These are phyloP conservation scores for Diadema setosum DNA, from an alignment of 35 echinoderm and acorn worm species.

Conservation along the genomic window DNA sequence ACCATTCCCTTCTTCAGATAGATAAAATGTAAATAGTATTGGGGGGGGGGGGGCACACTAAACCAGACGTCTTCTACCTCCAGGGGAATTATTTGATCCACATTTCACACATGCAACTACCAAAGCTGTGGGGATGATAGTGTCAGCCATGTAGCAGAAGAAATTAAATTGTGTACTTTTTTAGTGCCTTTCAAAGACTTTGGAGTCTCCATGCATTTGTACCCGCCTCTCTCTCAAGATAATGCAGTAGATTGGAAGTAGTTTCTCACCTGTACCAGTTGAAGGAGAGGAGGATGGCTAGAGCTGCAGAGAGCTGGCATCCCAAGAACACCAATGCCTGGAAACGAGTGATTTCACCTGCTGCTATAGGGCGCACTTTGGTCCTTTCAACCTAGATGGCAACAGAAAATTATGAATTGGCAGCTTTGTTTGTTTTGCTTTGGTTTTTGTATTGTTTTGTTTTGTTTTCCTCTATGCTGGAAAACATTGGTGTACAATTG, in stretches of 20 bases:
- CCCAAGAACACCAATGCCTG: constrained; percentile 83
- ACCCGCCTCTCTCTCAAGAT: background rate
- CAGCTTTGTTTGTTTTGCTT: background rate
- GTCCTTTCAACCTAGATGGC: constrained; percentile 80
- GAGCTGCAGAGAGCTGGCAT: constrained; percentile 56
- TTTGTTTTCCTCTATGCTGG: no score
- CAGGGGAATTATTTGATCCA: no score
- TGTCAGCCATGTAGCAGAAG: background rate
- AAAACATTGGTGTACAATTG: no score
- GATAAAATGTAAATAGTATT: no score
- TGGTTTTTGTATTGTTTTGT: background rate
- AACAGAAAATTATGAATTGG: no score
- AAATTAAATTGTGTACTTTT: background rate
- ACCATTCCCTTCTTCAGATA: no score
- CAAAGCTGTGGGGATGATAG: no score
- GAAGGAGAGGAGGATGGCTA: constrained; percentile 64
- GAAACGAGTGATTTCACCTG: constrained; percentile 71
- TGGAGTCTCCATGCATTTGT: background rate
- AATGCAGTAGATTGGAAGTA: no score
- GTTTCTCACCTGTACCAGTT: constrained; percentile 92
- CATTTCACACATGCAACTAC: no score
- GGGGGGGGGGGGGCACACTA: no score
- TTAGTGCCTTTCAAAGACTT: background rate
- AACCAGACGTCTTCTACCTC: no score
- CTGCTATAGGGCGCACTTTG: constrained; percentile 69